Conservation (phyloP, 2,113 vertebrate species). For the Hystrix cristata region DNA sequence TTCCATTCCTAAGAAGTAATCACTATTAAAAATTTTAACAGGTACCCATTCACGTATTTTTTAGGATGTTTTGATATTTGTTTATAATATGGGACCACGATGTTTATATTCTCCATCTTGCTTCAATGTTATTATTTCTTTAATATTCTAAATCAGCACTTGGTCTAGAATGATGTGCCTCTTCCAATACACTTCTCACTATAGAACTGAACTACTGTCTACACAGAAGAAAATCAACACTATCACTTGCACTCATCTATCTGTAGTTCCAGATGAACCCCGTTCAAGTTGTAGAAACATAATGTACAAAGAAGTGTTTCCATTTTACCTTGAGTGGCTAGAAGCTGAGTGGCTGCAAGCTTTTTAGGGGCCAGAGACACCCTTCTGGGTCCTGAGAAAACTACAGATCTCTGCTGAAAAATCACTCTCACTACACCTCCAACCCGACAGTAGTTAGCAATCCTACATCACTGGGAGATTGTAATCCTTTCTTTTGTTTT, state of each 20-base stretch:
- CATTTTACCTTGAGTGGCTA: not conserved
- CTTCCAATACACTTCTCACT: not conserved
- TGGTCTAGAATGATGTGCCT: not conserved
- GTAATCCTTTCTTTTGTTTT: constrained; percentile 4
- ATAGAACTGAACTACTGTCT: not conserved
- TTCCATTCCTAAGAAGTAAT: not conserved
- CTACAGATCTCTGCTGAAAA: not conserved
- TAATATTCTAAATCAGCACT: not conserved
- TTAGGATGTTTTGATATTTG: constrained; percentile 10
- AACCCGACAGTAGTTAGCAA: not conserved
- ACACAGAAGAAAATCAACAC: not conserved
- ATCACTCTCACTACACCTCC: not conserved
- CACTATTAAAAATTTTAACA: not conserved
- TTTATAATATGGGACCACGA: not conserved
- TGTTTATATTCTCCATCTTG: constrained; percentile 7
- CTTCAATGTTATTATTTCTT: not conserved
- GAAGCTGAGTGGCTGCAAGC: not conserved
- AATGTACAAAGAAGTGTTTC: not conserved
- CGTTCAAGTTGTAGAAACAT: not conserved
- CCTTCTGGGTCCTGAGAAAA: not conserved
- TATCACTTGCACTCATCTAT: not conserved
- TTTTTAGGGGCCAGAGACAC: not conserved
- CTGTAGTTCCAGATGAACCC: not conserved
- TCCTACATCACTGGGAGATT: not conserved
- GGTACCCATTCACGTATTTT: constrained; percentile 7